Conservation (phyloP, 2,888 invertebrate genomes). For the Galeruca laticollis region DNA sequence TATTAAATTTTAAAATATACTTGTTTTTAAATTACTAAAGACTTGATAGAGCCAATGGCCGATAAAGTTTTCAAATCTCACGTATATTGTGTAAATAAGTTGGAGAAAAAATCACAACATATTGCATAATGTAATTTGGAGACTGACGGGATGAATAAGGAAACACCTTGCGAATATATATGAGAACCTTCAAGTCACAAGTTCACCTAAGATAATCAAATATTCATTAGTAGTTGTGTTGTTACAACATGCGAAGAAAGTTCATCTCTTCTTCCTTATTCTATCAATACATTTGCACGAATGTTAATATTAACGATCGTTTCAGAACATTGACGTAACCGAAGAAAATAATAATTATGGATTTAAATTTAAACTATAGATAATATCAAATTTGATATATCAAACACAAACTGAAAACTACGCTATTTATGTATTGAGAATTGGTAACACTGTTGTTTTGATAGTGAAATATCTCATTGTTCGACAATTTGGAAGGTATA, state of each 20-base stretch:
- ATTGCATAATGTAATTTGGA: not conserved
- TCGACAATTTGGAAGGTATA: no score
- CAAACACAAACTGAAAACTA: no score
- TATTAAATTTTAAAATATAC: no score
- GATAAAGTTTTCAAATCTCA: no score
- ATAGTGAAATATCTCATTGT: no score
- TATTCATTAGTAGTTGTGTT: slow-evolving; percentile 1
- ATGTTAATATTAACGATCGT: not conserved
- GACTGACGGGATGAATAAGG: not conserved
- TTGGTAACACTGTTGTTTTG: no score
- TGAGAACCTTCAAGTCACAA: slow-evolving; percentile 2
- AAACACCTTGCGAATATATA: slow-evolving; percentile 7
- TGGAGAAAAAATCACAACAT: not conserved
- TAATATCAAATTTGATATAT: no score
- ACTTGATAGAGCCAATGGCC: no score
- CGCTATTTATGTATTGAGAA: no score
- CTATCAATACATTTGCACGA: not conserved
- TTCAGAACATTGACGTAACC: not conserved
- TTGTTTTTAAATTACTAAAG: no score
- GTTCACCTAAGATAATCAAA: slow-evolving; percentile 8
- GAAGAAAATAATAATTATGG: not conserved
- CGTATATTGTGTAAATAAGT: not conserved
- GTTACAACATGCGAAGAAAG: slow-evolving; percentile 9
- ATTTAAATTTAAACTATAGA: no score
- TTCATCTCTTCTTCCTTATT: not conserved